Percentiles rank a stretch among this genome's conserved stretches.
phyloP scores from a whole-genome alignment of 2,113 vertebrate genomes.

The Antennarius striatus region DNA sequence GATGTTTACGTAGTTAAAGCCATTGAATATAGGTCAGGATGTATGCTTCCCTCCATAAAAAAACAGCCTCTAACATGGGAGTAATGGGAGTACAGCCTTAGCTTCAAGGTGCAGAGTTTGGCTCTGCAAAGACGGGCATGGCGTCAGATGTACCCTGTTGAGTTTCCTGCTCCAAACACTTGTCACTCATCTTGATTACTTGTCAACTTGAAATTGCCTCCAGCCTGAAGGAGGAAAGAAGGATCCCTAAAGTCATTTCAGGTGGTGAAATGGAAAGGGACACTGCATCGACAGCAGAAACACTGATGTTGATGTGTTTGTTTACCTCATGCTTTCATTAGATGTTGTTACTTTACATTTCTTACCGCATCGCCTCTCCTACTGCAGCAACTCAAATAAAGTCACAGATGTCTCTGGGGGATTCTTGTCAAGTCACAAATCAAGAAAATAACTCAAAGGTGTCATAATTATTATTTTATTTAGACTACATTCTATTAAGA shows the following conservation, averaged over 20 bases:
- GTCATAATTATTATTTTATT: too few relatives aligned
- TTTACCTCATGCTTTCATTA: too few relatives aligned
- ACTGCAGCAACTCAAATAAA: too few relatives aligned
- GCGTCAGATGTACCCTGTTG: constrained; percentile 2
- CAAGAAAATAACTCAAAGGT: too few relatives aligned
- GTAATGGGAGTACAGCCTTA: not conserved
- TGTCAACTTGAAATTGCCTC: constrained; percentile 24
- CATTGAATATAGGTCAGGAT: not conserved
- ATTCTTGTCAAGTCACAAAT: too few relatives aligned
- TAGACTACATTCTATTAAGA: too few relatives aligned
- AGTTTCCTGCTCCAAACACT: not conserved
- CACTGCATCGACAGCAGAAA: not conserved
- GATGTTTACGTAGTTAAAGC: constrained; percentile 8
- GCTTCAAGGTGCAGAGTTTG: too few relatives aligned
- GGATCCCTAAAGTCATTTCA: not conserved
- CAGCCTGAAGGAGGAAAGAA: constrained; percentile 5
- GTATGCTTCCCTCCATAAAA: not conserved
- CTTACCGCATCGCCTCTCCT: too few relatives aligned
- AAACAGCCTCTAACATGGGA: not conserved
- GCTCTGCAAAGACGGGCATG: too few relatives aligned
- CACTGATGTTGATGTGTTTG: not conserved
- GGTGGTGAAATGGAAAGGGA: not conserved
- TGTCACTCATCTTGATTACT: constrained; percentile 37
- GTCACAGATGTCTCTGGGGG: too few relatives aligned
- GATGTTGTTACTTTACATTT: too few relatives aligned